phyloP scores from a whole-genome alignment of 2,888 invertebrate species.

The Tachina lurida region DNA sequence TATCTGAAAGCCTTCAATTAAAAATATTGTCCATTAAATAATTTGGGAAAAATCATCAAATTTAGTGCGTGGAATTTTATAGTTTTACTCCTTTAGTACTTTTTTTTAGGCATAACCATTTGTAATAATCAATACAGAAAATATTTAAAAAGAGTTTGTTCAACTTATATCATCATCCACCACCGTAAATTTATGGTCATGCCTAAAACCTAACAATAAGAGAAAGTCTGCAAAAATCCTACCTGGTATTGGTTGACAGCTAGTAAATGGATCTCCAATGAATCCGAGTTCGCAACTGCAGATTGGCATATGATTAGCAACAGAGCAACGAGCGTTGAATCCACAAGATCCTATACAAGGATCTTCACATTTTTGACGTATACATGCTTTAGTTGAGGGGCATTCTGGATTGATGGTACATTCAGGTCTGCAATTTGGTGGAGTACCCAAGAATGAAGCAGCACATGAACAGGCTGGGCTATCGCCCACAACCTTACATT shows the following conservation, averaged over 20 bases:
- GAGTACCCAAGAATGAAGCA: conserved; percentile 85
- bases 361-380: conserved; percentile 86
- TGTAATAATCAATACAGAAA: not conserved
- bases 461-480: conserved; percentile 86
- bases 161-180: conserved; percentile 25
- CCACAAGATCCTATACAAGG: conserved; percentile 87
- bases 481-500: conserved; percentile 85
- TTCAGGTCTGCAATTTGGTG: conserved; percentile 87
- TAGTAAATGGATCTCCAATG: conserved; percentile 89
- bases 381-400: conserved; percentile 86
- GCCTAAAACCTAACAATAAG: conserved; percentile 62
- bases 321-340: conserved; percentile 84
- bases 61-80: not conserved
- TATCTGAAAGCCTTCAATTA: not conserved
- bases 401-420: conserved; percentile 88
- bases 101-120: conserved; percentile 65
- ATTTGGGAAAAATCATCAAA: not conserved
- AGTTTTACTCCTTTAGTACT: conserved; percentile 51
- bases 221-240: conserved; percentile 75
- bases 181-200: conserved; percentile 65
- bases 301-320: conserved; percentile 89
- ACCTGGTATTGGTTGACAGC: conserved; percentile 85
- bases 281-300: conserved; percentile 92
- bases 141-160: not conserved
- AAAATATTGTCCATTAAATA: not conserved